Evolutionary conservation across 2,888 invertebrate species (phyloP), one percentile per base, ranked within the genome.

Genomic region (Hirudinaria manillensis): DNA sequence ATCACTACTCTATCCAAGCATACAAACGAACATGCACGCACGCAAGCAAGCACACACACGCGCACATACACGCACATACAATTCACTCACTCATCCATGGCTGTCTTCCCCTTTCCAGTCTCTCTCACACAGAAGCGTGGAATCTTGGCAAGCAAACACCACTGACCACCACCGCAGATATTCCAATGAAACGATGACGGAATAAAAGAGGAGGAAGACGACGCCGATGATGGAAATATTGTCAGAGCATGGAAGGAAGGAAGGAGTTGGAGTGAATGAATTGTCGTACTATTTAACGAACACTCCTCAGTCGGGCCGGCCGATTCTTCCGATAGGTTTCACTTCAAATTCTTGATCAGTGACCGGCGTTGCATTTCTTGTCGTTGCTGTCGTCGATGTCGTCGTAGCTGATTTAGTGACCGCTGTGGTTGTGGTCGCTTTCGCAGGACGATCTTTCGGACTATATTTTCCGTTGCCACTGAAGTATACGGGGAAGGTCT

Each of bases 151-250:
- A 68, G 68, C 21, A 68, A 68, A 36, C 36, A 68, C 21, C 36
- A 34, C 32, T 34, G 32, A 34, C 32, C 36, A 68, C 19, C 13
- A 53, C 13, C 24, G 7, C n/a, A 68, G 32, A 32, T 29, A 34
- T 34, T 68, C 32, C n/a, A 68, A 1, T 34, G 36, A 10, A 68
- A 68, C n/a, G 36, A n/a, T 34, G 68, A 34, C 55, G 55, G 70
- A 29, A 72, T 27, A 29, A 56, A 70, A 27, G 51, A 51, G 19
- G 70, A 76, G 38, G 34, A 32, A 24, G 55, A 32, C 19, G 34
- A 56, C 27, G 34, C 21, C 34, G 24, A 45, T 61, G 67, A 45
- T 32, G 71, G 72, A 77, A 55, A 77, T 70, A 77, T 61, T 55
- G 76, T 73, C 56, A 38, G 71, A 70, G 75, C 13, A 38, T n/a